Conservation (phyloP, 35 echinoderm and acorn worm genomes). For the Heliocidaris tuberculata region DNA sequence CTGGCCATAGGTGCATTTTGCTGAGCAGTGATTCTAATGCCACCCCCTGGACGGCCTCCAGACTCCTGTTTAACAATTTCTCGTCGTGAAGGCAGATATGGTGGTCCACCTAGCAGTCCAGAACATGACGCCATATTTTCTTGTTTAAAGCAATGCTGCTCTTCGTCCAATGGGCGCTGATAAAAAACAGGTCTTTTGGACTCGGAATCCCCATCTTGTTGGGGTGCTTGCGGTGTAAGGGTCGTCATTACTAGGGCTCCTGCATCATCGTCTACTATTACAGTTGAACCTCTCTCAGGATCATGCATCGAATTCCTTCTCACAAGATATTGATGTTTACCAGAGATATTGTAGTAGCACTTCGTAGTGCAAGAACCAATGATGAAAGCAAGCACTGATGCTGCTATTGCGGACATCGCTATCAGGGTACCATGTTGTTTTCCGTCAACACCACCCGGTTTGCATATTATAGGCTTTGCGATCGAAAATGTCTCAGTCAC, state of each 20-base stretch:
- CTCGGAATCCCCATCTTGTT: no score
- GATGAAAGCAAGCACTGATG: background rate
- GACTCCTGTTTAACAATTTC: no score
- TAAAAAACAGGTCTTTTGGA: no score
- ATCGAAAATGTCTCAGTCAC: background rate
- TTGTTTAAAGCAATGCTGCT: no score
- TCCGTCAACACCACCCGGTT: background rate
- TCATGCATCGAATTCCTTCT: background rate
- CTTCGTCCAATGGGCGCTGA: no score
- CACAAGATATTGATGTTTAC: background rate
- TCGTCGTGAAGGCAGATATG: no score
- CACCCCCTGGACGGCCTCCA: no score
- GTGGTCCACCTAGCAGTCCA: no score
- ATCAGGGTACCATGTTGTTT: background rate
- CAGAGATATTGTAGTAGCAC: background rate
- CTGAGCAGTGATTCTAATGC: no score
- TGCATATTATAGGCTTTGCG: background rate
- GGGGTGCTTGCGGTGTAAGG: no score
- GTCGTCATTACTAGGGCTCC: background rate
- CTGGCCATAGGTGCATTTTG: no score
- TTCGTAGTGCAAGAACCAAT: background rate
- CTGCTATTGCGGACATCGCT: background rate
- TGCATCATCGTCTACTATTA: background rate
- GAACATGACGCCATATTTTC: no score
- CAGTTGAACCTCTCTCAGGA: background rate